Evolutionary conservation across 2,888 invertebrate genomes (phyloP), one percentile per base, ranked within the genome.

Genomic region (Caradrina clavipalpis): DNA sequence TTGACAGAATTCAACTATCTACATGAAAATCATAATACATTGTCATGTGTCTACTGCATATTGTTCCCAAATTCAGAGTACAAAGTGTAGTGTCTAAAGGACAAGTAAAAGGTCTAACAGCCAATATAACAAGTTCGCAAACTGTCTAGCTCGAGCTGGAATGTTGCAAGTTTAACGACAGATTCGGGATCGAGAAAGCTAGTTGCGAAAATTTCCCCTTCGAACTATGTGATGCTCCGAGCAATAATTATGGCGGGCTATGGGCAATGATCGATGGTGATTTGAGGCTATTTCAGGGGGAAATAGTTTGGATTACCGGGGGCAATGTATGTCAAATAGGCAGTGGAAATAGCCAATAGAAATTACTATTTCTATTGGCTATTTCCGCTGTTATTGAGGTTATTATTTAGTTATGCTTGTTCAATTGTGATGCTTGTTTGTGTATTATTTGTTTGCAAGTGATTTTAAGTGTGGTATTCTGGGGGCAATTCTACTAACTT

Each of bases 91-190:
- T 86, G 85, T 86, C 81, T 85, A 85, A 85, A 87, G 85, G 82
- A 76, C 72, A 81, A 85, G 73, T 64, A 72, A 80, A n/a, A 83
- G 83, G 82, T 87, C 84, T 86, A 87, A 88, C 84, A 86, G 87
- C 87, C 87, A 87, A 89, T 90, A 84, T 88, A 89, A 90, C 87
- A 84, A 90, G 89, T 88, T 89, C 84, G 78, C 78, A 76, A 90
- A 89, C 88, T 88, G 87, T 88, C 90, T 88, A 85, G 80, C 66
- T 73, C 78, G 76, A 88, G 82, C 86, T 80, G 78, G 85, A 90
- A 89, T 90, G 87, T 88, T 87, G 77, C 73, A 89, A 93, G 90
- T 93, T 93, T 86, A 86, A 83, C 88, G 86, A 89, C 89, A 87
- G 88, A 90, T 89, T 89, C 77, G 82, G 83, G 83, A 88, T 82